Base-by-base conservation (phyloP, 2,113 vertebrate species). In the Donacobius atricapilla region DNA sequence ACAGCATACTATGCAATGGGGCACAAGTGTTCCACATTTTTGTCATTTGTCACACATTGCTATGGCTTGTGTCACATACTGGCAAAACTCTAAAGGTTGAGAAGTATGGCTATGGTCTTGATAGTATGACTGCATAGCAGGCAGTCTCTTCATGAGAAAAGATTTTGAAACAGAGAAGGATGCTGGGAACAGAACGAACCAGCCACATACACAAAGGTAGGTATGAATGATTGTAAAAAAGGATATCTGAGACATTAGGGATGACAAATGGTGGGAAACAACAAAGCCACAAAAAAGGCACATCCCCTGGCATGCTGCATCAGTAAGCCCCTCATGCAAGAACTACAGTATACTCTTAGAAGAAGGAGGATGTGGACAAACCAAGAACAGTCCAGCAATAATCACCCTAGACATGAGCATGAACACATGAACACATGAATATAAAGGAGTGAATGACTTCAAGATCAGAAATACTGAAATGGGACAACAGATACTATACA, bases 21-120 rank as follows among this genome's bases (percentile, higher is more conserved):
- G 35, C 75, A 95, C 84, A 94, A 87, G 30, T 96, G 93, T 95
- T 96, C 58, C 91, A 93, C 73, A 77, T 96, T 94, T 95, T 77
- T 85, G 94, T 96, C 85, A 94, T 95, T 96, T 96, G 94, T 94
- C 90, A 96, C 94, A 97, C 90, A 91, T 96, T 96, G 25, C 47
- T 91, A 40, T 58, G 70, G 42, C 63, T 83, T 96, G 89, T 90
- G 75, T 96, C 91, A 96, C 44, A n/a, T 37, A 64, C 51, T 96
- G 91, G 91, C 76, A 95, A 81, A 89, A 93, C 72, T 71, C 54
- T 82, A 92, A 87, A 90, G 28, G 35, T 64, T 89, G 89, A 75
- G 64, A 81, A 75, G 33, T 60, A 92, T 6, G 11, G 60, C 78
- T 97, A 87, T 92, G 80, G 51, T 91, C 17, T 51, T 75, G 64